These are phyloP conservation scores for Boloria euphrosyne DNA, from an alignment of 2,888 invertebrate genomes.

Conservation along the genomic window DNA sequence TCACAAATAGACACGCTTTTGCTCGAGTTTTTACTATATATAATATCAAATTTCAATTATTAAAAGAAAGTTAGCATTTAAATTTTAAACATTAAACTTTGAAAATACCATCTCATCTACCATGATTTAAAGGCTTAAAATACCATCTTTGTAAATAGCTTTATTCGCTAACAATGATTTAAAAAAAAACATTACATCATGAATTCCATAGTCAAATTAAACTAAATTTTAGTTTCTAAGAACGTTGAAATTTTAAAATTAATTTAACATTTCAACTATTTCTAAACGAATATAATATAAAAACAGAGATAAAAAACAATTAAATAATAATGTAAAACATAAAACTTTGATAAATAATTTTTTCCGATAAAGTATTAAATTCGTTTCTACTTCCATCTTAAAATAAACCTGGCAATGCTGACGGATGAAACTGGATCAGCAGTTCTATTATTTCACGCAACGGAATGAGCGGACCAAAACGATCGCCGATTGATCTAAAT, in stretches of 20 bases:
- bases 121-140: too few relatives aligned
- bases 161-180: too few relatives aligned
- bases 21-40: too few relatives aligned
- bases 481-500: conserved; percentile 60
- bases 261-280: neutral
- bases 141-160: too few relatives aligned
- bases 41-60: too few relatives aligned
- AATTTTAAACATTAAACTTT: too few relatives aligned
- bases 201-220: too few relatives aligned
- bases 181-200: too few relatives aligned
- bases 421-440: conserved; percentile 49
- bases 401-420: conserved; percentile 8
- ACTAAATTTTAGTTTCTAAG: neutral
- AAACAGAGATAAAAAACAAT: neutral
- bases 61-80: too few relatives aligned
- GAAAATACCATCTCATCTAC: too few relatives aligned
- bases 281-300: too few relatives aligned
- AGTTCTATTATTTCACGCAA: conserved; percentile 64
- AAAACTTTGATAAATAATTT: neutral
- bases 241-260: neutral
- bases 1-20: too few relatives aligned
- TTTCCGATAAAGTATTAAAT: neutral
- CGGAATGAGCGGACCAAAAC: conserved; percentile 51
- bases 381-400: neutral
- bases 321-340: neutral